Evolutionary conservation across 2,888 invertebrate genomes (phyloP).

Genomic region (Phaedon cochleariae): DNA sequence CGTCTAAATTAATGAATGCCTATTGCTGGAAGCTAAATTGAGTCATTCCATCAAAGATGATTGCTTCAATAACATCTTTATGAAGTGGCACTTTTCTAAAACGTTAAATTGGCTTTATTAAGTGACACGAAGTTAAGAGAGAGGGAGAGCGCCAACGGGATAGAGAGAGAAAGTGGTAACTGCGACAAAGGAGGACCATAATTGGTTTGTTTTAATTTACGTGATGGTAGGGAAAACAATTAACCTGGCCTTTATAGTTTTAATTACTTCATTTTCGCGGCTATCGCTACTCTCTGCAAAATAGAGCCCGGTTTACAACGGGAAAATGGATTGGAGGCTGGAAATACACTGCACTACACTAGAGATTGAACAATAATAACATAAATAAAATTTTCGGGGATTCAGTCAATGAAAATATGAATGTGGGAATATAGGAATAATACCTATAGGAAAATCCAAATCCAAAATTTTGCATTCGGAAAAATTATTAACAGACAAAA

Average conservation of each 20-base stretch:
- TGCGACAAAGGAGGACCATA: conserved; percentile 59
- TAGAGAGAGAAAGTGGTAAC: conserved; percentile 45
- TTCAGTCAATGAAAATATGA: no score
- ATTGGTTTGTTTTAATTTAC: conserved; percentile 65
- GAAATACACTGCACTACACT: conserved; percentile 9
- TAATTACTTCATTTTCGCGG: conserved; percentile 78
- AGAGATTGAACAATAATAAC: conserved; percentile 9
- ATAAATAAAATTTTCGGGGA: no score
- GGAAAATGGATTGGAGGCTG: conserved; percentile 16
- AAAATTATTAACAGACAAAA: no score
- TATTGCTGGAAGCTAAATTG: neutral
- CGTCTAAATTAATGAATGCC: no score
- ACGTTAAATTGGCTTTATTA: conserved; percentile 26
- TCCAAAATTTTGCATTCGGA: no score
- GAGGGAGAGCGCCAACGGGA: conserved; percentile 30
- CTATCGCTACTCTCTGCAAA: conserved; percentile 63
- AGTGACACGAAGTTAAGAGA: conserved; percentile 17
- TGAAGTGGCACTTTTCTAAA: conserved; percentile 22
- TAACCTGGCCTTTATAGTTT: conserved; percentile 79
- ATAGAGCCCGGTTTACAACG: conserved; percentile 54
- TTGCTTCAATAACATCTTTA: neutral
- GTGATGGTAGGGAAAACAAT: conserved; percentile 67
- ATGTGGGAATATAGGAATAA: no score
- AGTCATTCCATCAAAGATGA: neutral
- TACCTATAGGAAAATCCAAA: no score